Conservation (phyloP, 2,113 vertebrate species). For the Albula goreensis region DNA sequence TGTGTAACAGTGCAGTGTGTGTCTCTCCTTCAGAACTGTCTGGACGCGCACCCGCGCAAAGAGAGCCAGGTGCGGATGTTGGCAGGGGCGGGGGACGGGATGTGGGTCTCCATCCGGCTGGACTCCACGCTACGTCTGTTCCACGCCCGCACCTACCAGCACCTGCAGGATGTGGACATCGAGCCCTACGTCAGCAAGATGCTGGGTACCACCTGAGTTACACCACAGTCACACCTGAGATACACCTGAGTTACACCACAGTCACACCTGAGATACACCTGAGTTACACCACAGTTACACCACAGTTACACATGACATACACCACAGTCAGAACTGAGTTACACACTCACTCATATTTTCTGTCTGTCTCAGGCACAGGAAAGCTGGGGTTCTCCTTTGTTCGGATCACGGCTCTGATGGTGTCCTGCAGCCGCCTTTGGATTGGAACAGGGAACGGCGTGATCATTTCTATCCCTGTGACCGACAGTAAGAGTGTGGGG, state of each 20-base stretch:
- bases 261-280: conserved; percentile 32
- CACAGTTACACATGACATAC: conserved; percentile 30
- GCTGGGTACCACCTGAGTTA: conserved; percentile 74
- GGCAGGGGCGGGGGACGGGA: conserved; percentile 85
- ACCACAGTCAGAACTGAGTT: conserved; percentile 31
- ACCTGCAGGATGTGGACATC: conserved; percentile 88
- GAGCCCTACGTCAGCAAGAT: conserved; percentile 94
- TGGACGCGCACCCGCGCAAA: conserved; percentile 87
- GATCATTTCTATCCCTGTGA: conserved; percentile 90
- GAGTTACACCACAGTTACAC: not conserved
- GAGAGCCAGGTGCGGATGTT: conserved; percentile 89
- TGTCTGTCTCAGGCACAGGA: conserved; percentile 79
- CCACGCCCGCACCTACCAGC: conserved; percentile 86
- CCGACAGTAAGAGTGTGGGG: conserved; percentile 86
- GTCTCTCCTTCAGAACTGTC: conserved; percentile 74
- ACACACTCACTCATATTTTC: no score
- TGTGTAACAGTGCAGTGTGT: not conserved
- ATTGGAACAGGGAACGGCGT: conserved; percentile 90
- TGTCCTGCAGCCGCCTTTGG: conserved; percentile 88
- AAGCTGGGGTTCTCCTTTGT: conserved; percentile 91
- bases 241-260: not conserved
- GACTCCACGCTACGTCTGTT: conserved; percentile 88
- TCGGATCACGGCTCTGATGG: conserved; percentile 88
- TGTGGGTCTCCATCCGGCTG: conserved; percentile 89
- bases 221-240: conserved; percentile 33